A percentile compares a stretch with the other conserved stretches of the same genome.
phyloP scores from a whole-genome alignment of 2,888 invertebrate genomes.

The Psylliodes chrysocephalus region DNA sequence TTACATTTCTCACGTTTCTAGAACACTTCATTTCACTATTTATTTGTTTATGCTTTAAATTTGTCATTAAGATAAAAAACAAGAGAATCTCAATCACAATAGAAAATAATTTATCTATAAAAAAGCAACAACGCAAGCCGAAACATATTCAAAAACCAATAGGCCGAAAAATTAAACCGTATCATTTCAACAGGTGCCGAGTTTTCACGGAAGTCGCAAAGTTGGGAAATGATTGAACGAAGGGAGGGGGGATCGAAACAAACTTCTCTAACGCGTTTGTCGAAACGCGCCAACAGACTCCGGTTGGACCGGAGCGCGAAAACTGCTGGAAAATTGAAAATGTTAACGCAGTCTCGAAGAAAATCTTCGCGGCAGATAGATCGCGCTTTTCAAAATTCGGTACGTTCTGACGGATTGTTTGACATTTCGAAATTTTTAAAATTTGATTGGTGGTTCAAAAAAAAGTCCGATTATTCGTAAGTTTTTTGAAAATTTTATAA shows the following conservation, averaged over 20 bases:
- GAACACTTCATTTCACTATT: too few species aligned
- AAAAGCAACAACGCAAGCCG: background rate
- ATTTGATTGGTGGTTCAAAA: background rate
- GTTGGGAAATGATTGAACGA: background rate
- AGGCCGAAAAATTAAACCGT: conserved; percentile 9
- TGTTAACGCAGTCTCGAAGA: conserved; percentile 9
- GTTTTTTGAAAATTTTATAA: background rate
- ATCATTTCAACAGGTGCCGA: conserved; percentile 25
- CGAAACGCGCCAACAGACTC: conserved; percentile 29
- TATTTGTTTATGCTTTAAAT: too few species aligned
- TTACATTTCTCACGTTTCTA: too few species aligned
- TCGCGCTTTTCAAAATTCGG: background rate
- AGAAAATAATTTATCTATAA: background rate
- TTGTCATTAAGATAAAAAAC: too few species aligned
- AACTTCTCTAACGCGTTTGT: conserved; percentile 7
- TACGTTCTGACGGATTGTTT: too few species aligned
- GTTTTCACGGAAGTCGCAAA: conserved; percentile 10
- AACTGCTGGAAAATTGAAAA: conserved; percentile 10
- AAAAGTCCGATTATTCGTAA: background rate
- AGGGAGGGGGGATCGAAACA: background rate
- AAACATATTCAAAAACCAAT: background rate
- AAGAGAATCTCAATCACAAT: too few species aligned
- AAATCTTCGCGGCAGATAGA: conserved; percentile 12
- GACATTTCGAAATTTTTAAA: background rate
- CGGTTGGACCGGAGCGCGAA: conserved; percentile 27